These are phyloP conservation scores for Nasonia giraulti DNA, from an alignment of 1,140 invertebrate species.

Conservation along the genomic window DNA sequence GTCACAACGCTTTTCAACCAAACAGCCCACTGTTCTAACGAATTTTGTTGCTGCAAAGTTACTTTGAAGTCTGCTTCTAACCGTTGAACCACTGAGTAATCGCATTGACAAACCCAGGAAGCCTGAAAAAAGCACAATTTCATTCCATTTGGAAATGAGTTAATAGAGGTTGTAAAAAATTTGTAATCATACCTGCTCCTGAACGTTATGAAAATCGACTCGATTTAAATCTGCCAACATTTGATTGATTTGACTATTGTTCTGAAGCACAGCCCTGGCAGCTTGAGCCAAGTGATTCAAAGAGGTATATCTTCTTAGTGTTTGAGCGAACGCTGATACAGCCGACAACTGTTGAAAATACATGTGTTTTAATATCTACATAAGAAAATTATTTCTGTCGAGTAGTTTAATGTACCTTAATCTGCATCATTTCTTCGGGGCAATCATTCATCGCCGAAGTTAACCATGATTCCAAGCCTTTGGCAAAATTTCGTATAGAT, in stretches of 20 bases:
- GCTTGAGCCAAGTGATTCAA: constrained; percentile 99
- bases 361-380: not conserved
- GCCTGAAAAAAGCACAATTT: constrained; percentile 75
- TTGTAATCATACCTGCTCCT: constrained; percentile 80
- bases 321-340: constrained; percentile 95
- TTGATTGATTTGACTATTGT: constrained; percentile 95
- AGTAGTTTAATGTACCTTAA: constrained; percentile 78
- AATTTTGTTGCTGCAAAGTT: constrained; percentile 93
- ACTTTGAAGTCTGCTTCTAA: constrained; percentile 96
- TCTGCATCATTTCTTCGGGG: constrained; percentile 87
- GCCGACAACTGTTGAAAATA: constrained; percentile 76
- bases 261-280: constrained; percentile 95
- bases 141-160: not conserved
- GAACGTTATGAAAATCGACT: constrained; percentile 98
- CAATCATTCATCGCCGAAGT: constrained; percentile 90
- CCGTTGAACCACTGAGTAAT: constrained; percentile 87
- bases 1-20: constrained; percentile 97
- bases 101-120: constrained; percentile 98
- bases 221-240: constrained; percentile 98
- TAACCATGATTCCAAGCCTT: constrained; percentile 92
- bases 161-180: constrained; percentile 13
- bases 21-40: constrained; percentile 96
- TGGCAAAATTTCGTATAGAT: constrained; percentile 94
- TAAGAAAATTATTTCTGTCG: not conserved
- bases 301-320: constrained; percentile 95